Conservation (phyloP, 2,797 vertebrate species). For the Periparus ater region DNA sequence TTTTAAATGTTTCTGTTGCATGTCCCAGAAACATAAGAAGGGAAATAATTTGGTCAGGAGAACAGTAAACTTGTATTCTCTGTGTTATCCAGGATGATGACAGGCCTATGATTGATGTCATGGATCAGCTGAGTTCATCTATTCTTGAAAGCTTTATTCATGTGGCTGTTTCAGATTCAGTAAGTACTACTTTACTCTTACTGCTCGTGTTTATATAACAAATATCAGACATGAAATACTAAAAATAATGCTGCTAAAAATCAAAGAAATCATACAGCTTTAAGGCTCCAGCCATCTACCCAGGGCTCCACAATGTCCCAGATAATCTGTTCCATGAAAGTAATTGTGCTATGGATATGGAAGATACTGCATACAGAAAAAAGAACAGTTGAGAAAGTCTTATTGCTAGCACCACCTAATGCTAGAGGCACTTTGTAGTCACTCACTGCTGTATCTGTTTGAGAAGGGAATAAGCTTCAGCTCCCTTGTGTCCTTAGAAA, state of each 20-base stretch:
- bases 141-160: constrained; percentile 98
- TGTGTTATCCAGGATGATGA: constrained; percentile 88
- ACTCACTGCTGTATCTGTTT: neutral
- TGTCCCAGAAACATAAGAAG: neutral
- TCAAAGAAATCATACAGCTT: neutral
- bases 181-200: constrained; percentile 73
- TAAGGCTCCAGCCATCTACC: neutral
- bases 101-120: constrained; percentile 97
- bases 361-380: neutral
- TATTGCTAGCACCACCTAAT: neutral
- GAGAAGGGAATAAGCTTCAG: neutral
- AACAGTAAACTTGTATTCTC: constrained; percentile 5
- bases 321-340: neutral
- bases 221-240: neutral
- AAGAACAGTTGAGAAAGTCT: neutral
- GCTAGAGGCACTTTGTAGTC: neutral
- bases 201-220: neutral
- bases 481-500: neutral
- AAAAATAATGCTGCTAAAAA: neutral
- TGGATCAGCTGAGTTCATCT: constrained; percentile 96
- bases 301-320: neutral
- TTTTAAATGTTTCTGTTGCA: constrained; percentile 1
- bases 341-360: neutral
- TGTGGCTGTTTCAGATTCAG: constrained; percentile 94
- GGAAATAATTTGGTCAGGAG: neutral